Percentiles rank a stretch among this genome's conserved stretches.
Conservation (phyloP, 2,888 invertebrate species). For the Baccha elongata region DNA sequence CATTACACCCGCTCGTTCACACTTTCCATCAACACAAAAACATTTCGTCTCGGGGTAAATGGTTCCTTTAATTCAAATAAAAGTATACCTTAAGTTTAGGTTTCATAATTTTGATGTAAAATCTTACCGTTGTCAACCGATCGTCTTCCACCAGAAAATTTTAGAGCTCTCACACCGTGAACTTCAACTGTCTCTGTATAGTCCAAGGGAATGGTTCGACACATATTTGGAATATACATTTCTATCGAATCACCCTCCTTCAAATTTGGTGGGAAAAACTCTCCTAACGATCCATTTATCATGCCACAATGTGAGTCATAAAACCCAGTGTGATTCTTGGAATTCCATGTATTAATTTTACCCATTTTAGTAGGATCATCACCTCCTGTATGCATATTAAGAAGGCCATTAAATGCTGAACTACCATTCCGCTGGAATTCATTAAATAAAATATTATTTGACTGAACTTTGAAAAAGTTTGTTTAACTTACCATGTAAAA, state of each 20-base stretch:
- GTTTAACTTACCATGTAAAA: conserved; percentile 87
- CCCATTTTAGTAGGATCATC: conserved; percentile 86
- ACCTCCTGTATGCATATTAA: conserved; percentile 89
- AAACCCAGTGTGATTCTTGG: conserved; percentile 84
- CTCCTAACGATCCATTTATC: conserved; percentile 90
- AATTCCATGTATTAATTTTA: conserved; percentile 88
- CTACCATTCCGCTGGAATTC: conserved; percentile 89
- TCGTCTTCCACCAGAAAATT: conserved; percentile 86
- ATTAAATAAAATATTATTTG: conserved; percentile 29
- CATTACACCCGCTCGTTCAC: conserved; percentile 88
- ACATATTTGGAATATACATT: conserved; percentile 90
- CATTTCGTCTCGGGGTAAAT: conserved; percentile 86
- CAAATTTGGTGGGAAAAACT: conserved; percentile 88
- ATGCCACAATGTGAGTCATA: conserved; percentile 84
- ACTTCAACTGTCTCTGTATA: conserved; percentile 85
- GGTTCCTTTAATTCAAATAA: conserved; percentile 83
- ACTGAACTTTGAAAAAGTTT: neutral
- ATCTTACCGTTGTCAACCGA: conserved; percentile 87
- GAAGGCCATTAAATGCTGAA: conserved; percentile 87
- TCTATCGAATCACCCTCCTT: conserved; percentile 84
- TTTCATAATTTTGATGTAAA: neutral
- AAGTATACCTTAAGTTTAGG: neutral
- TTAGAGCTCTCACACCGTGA: conserved; percentile 86
- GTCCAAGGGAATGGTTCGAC: conserved; percentile 86
- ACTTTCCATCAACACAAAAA: conserved; percentile 87